Evolutionary conservation across 2,797 vertebrate genomes (phyloP).

Genomic region (Zenarchopterus dispar): DNA sequence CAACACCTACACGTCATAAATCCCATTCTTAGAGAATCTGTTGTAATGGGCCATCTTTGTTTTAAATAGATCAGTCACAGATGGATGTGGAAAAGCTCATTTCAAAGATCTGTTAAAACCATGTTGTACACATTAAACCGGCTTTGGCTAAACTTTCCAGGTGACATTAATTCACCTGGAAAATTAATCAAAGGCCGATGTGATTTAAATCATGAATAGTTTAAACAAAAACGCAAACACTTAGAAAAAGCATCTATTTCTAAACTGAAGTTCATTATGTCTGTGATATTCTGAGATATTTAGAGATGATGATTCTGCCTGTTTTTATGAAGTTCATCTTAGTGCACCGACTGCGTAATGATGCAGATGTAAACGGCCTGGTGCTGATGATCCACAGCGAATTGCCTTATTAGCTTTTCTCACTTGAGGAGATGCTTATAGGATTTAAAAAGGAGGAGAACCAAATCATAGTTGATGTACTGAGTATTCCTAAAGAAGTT

Average conservation of each 20-base stretch:
- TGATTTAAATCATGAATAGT: neutral
- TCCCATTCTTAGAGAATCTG: slow-evolving; percentile 21
- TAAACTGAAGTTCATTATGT: slow-evolving; percentile 2
- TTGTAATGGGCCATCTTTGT: neutral
- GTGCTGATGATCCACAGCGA: slow-evolving; percentile 31
- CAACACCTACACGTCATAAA: neutral
- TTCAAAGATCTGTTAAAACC: no score
- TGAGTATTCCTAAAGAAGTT: slow-evolving; percentile 18
- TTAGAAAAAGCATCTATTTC: neutral
- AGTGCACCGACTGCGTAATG: slow-evolving; percentile 41
- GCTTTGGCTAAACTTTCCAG: no score
- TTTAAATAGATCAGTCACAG: slow-evolving; percentile 6
- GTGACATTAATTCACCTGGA: no score
- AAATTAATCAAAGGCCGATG: no score
- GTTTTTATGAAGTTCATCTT: slow-evolving; percentile 9
- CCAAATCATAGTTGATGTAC: slow-evolving; percentile 25
- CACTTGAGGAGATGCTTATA: slow-evolving; percentile 30
- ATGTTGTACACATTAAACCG: no score
- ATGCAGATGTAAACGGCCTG: slow-evolving; percentile 34
- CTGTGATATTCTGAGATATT: neutral
- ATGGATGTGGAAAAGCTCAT: neutral
- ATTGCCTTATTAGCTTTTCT: slow-evolving; percentile 42
- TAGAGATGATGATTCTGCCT: neutral
- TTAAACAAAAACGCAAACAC: neutral
- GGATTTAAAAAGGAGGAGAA: slow-evolving; percentile 30